Evolutionary conservation across 1,140 invertebrate genomes (phyloP).

Genomic region (Drosophila albomicans): DNA sequence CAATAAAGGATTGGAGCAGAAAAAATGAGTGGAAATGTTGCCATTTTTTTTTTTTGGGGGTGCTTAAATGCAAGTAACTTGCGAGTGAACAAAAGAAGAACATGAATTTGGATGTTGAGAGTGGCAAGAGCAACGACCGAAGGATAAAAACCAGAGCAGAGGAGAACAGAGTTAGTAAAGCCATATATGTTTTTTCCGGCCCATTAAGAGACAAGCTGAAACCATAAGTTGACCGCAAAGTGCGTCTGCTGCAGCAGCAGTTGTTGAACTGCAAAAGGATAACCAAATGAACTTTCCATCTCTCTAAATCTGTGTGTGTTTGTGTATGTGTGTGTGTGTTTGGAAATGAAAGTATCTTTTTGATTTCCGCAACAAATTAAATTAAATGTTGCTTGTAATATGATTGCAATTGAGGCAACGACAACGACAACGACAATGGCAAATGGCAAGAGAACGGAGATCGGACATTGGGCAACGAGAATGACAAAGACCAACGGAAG

Average conservation of each 20-base stretch:
- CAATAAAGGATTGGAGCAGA: constrained; percentile 31
- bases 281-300: constrained; percentile 20
- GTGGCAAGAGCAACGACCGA: constrained; percentile 37
- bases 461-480: neutral
- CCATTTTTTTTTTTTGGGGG: neutral
- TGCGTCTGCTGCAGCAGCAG: constrained; percentile 31
- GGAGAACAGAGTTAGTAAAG: neutral
- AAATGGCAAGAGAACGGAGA: neutral
- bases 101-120: constrained; percentile 26
- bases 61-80: constrained; percentile 13
- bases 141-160: neutral
- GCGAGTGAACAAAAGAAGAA: constrained; percentile 27
- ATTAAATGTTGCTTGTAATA: constrained; percentile 80
- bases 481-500: constrained; percentile 38
- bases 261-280: constrained; percentile 19
- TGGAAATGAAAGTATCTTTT: constrained; percentile 45
- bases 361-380: constrained; percentile 77
- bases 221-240: constrained; percentile 48
- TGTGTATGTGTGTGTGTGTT: constrained; percentile 4
- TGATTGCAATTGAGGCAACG: constrained; percentile 69
- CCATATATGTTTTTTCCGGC: constrained; percentile 49
- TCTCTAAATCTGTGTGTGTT: neutral
- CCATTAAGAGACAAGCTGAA: constrained; percentile 55
- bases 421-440: constrained; percentile 10
- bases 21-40: constrained; percentile 13